Base-by-base conservation (phyloP, 2,888 invertebrate species). In the Meta bourneti region DNA sequence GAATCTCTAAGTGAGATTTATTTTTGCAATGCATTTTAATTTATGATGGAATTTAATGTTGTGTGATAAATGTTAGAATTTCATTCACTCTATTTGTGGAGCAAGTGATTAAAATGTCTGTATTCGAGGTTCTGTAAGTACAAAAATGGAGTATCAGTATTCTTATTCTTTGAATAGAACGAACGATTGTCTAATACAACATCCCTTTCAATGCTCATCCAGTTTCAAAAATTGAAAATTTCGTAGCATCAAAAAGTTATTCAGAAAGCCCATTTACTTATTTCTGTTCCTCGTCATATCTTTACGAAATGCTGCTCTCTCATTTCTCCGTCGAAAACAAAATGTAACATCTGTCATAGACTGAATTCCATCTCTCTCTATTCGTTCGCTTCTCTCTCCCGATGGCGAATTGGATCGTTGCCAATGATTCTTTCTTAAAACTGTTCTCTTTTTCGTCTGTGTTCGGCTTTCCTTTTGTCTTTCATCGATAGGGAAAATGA, bases 291-390 rank as follows among this genome's bases (percentile, higher is more conserved):
- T 72, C 78, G 69, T 79, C 71, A 78, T 84, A 84, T 90, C 84
- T 90, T 90, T 84, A 82, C 83, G 83, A 89, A 89, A 89, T 75
- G 89, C 70, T 77, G 70, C 20, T 83, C 78, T 82, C 89, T 89
- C 83, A 89, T 89, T 82, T 79, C 83, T 49, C 69, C 20, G 20
- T 13, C 52, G 83, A 75, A 90, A 90, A 90, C 89, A 90, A 84
- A 90, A 90, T 90, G 83, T 78, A 90, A 90, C 89, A 90, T 90
- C 89, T 90, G 89, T 90, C 89, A 90, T 90, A 79, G 72, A 79
- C 78, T 79, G 84, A 84, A 90, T 90, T 84, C 80, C 89, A 54
- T 83, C 52, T 54, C 49, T 83, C 52, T 52, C 16, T 20, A 51
- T 34, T 54, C 11, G 20, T 54, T 74, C 49, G 7, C 69, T 20